phyloP scores from a whole-genome alignment of 2,888 invertebrate genomes.

The Cheiracanthium punctorium region DNA sequence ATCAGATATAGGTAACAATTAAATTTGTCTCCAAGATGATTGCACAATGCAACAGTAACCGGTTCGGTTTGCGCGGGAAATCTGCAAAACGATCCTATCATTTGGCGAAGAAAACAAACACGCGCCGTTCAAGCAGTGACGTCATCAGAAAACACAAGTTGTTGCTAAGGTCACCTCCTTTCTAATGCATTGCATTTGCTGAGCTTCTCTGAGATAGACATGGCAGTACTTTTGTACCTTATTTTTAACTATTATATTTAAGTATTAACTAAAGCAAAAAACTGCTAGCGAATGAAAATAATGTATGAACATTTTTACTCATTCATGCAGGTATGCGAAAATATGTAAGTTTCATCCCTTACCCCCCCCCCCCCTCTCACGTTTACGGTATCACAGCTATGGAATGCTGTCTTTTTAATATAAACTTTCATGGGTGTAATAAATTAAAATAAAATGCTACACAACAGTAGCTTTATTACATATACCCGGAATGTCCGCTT shows the following conservation, averaged over 20 bases:
- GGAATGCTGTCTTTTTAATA: too few relatives aligned
- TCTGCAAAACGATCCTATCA: background rate
- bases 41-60: background rate
- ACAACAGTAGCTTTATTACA: background rate
- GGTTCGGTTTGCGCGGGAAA: conserved; percentile 19
- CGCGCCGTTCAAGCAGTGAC: conserved; percentile 57
- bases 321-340: too few relatives aligned
- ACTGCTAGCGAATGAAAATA: too few relatives aligned
- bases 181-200: conserved; percentile 53
- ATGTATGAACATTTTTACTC: too few relatives aligned
- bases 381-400: too few relatives aligned
- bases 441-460: background rate
- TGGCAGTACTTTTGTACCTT: background rate
- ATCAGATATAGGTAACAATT: background rate
- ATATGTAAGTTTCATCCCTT: too few relatives aligned
- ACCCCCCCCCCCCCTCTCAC: too few relatives aligned
- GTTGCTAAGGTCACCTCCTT: conserved; percentile 69
- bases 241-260: too few relatives aligned
- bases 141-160: conserved; percentile 60
- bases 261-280: too few relatives aligned
- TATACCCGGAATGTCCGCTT: conserved; percentile 37
- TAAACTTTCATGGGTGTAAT: too few relatives aligned
- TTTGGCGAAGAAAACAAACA: conserved; percentile 49
- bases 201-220: conserved; percentile 38
- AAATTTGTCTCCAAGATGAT: background rate